Base-by-base conservation (phyloP, 2,888 invertebrate genomes). In the Globia sparganii region DNA sequence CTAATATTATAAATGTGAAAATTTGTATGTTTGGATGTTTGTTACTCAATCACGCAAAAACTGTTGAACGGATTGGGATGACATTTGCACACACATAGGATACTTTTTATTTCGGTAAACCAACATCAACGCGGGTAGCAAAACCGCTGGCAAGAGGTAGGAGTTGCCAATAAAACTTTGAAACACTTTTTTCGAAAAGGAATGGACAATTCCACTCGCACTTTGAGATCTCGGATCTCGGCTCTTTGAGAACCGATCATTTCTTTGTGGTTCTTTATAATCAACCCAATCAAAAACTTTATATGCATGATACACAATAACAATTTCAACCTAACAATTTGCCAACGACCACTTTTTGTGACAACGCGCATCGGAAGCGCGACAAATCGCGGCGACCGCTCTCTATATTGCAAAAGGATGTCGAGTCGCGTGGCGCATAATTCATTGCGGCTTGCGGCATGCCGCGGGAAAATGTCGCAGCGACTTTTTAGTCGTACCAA, bases 391-490 rank as follows among this genome's bases (percentile, higher is more conserved):
- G 88, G 89, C 94, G 91, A 89, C 88, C 90, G 94, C 91, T 89
- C 90, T 80, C 84, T 87, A 94, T 95, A 96, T 95, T 95, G 95
- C 91, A 87, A 92, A 94, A 94, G 94, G 94, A 95, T 95, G 96
- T 95, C 53, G 90, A 82, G 93, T 78, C 96, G 92, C 95, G 95
- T 94, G 95, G 84, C 93, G 84, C 77, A 81, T 88, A 91, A 91
- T 91, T 90, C 89, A 91, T 90, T 87, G 90, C 86, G 89, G 90
- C 89, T 86, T 88, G 85, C 75, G 84, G 88, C 83, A 67, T 31
- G 84, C 79, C 84, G 61, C 84, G 79, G 84, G 87, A 91, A 91
- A 84, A 64, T 79, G 78, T 85, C 72, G 62, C 64, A 59, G 75
- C 78, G 78, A 83, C 81, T 84, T 86, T 84, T 80, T 81, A 84